These are phyloP conservation scores for Drosophila watanabei DNA, from an alignment of 1,140 invertebrate genomes.

Conservation along the genomic window DNA sequence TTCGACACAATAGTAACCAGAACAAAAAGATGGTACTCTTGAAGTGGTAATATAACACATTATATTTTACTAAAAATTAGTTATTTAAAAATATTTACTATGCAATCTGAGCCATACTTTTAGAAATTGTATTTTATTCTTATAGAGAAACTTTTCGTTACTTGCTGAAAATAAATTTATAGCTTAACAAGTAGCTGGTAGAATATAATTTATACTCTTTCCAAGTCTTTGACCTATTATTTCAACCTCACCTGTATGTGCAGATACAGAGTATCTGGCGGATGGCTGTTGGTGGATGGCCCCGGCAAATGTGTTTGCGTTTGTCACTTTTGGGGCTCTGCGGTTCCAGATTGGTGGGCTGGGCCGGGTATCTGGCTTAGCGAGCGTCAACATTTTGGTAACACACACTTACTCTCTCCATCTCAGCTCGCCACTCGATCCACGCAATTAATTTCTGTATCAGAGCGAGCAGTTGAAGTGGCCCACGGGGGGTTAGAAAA, in stretches of 20 bases:
- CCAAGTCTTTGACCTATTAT: not conserved
- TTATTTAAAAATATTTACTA: not conserved
- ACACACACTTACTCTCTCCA: conserved; percentile 56
- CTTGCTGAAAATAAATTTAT: not conserved
- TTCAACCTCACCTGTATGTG: not conserved
- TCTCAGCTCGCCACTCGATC: conserved; percentile 70
- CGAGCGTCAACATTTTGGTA: conserved; percentile 78
- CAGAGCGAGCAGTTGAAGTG: conserved; percentile 67
- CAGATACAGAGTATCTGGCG: conserved; percentile 58
- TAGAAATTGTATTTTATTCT: not conserved
- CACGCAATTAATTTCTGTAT: conserved; percentile 83
- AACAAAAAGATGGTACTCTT: too few relatives aligned
- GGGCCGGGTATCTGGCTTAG: conserved; percentile 57
- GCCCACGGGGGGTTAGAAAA: conserved; percentile 18
- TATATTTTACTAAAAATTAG: not conserved
- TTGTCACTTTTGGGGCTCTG: conserved; percentile 77
- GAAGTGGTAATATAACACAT: not conserved
- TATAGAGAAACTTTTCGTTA: not conserved
- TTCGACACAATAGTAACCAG: not conserved
- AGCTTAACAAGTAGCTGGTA: not conserved
- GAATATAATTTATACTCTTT: not conserved
- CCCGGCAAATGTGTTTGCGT: conserved; percentile 78
- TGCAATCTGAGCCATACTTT: not conserved
- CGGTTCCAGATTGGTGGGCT: conserved; percentile 49
- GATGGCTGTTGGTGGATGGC: conserved; percentile 48